Evolutionary conservation across 1,140 invertebrate species (phyloP).

Genomic region (Rhynchophorus ferrugineus): DNA sequence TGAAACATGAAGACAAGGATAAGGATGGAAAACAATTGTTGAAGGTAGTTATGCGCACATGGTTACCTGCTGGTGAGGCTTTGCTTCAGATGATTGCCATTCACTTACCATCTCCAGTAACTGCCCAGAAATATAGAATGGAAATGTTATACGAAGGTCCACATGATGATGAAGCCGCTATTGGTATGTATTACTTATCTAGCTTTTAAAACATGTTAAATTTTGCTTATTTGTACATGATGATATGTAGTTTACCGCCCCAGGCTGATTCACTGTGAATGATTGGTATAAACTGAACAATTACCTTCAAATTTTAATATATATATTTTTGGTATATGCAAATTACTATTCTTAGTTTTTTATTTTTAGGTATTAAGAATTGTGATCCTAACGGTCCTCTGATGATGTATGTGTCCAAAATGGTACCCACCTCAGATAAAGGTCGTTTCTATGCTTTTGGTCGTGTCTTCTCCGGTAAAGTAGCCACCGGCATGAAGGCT

Average conservation of each 20-base stretch:
- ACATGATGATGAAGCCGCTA: conserved; percentile 91
- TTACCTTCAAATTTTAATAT: background rate
- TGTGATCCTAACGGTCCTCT: conserved; percentile 95
- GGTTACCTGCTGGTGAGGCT: conserved; percentile 98
- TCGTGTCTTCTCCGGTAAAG: conserved; percentile 97
- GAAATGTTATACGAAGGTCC: conserved; percentile 99
- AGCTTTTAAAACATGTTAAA: background rate
- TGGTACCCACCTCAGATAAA: conserved; percentile 99
- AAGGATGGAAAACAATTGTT: conserved; percentile 88
- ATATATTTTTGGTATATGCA: background rate
- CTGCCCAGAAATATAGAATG: conserved; percentile 98
- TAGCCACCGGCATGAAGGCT: conserved; percentile 89
- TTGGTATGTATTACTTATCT: conserved; percentile 46
- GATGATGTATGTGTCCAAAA: conserved; percentile 99
- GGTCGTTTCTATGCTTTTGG: conserved; percentile 99
- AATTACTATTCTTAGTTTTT: background rate
- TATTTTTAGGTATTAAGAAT: conserved; percentile 49
- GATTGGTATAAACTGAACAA: conserved; percentile 5
- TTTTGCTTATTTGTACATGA: too few relatives aligned
- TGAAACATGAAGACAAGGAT: conserved; percentile 93
- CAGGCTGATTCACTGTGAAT: conserved; percentile 12
- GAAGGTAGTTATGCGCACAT: conserved; percentile 96
- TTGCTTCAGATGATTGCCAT: conserved; percentile 99
- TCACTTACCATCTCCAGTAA: conserved; percentile 97
- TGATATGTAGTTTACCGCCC: conserved; percentile 15